Percentiles rank a stretch among this genome's conserved stretches.
Conservation (phyloP, 2,888 invertebrate genomes). For the Stenolophus ochropezus region DNA sequence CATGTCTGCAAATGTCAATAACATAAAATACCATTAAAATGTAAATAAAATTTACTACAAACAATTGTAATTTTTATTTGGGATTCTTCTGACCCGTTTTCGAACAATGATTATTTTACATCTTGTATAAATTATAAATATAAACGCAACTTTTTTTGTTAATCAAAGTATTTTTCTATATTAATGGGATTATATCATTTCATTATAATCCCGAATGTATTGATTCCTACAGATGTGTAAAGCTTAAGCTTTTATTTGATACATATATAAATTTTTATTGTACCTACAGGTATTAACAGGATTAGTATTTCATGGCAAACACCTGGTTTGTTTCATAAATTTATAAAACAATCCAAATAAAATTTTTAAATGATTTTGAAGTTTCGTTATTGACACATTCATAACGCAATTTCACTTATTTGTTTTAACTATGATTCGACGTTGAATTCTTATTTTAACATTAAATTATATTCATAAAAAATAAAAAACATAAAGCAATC, state of each 20-base stretch:
- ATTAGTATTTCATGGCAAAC: neutral
- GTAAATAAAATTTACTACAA: too few relatives aligned
- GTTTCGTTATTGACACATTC: too few relatives aligned
- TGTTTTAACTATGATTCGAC: too few relatives aligned
- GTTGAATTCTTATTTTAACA: too few relatives aligned
- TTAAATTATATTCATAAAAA: too few relatives aligned
- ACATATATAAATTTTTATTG: slow-evolving; percentile 17
- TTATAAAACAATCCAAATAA: neutral
- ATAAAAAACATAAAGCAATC: too few relatives aligned
- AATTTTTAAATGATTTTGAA: neutral
- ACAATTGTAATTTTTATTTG: too few relatives aligned
- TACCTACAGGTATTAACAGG: slow-evolving; percentile 16
- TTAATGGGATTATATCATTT: neutral
- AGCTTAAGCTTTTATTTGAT: slow-evolving; percentile 10
- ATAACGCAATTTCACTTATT: neutral
- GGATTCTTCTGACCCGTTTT: too few relatives aligned
- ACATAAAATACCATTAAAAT: too few relatives aligned
- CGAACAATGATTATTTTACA: too few relatives aligned
- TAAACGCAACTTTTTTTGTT: neutral
- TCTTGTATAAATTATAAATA: neutral
- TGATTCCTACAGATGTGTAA: neutral
- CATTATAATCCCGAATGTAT: neutral
- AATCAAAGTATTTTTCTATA: neutral
- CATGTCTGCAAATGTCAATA: too few relatives aligned
- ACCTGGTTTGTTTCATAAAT: slow-evolving; percentile 25